Conservation (phyloP, 1,140 invertebrate species). For the Rhyacophila brunnea region DNA sequence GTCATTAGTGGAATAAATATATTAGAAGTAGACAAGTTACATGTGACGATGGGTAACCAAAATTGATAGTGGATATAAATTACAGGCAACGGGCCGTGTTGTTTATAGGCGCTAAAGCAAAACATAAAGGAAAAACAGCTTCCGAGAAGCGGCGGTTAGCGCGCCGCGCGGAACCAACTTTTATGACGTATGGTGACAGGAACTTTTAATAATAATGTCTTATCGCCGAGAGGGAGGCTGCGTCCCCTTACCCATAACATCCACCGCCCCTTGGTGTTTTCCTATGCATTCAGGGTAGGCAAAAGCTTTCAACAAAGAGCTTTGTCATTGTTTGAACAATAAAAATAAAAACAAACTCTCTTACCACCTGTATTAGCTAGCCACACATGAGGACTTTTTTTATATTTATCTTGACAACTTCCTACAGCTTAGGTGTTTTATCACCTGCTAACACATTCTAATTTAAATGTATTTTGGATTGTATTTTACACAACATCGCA, state of each 20-base stretch:
- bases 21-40: not conserved
- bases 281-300: too few relatives aligned
- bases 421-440: too few relatives aligned
- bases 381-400: too few relatives aligned
- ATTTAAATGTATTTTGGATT: too few relatives aligned
- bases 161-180: constrained; percentile 23
- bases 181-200: constrained; percentile 37
- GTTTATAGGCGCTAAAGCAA: not conserved
- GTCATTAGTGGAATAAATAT: too few relatives aligned
- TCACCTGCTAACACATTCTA: too few relatives aligned
- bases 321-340: too few relatives aligned
- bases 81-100: constrained; percentile 9
- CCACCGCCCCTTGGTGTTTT: not conserved
- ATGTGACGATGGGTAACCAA: not conserved
- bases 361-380: too few relatives aligned
- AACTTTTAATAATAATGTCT: constrained; percentile 36
- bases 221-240: constrained; percentile 3
- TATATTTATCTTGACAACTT: too few relatives aligned
- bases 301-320: too few relatives aligned
- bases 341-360: too few relatives aligned
- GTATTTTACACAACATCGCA: too few relatives aligned
- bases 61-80: constrained; percentile 12
- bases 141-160: not conserved
- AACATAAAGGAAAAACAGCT: not conserved
- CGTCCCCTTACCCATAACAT: not conserved